These are phyloP conservation scores for Pampus argenteus DNA, from an alignment of 2,797 vertebrate genomes.

Conservation along the genomic window DNA sequence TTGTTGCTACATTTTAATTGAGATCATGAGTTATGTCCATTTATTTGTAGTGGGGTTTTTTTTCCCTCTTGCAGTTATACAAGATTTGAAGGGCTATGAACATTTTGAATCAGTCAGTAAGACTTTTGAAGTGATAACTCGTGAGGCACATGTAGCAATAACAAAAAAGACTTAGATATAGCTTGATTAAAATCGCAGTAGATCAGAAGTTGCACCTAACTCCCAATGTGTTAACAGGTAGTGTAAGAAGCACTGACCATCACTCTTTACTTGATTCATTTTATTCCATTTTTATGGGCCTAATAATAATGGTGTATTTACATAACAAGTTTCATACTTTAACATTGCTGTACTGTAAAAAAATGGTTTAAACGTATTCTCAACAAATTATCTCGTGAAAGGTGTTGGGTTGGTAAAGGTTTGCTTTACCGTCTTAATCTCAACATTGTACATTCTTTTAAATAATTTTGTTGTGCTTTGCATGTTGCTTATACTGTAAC, in stretches of 20 bases:
- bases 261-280: conserved; percentile 67
- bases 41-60: conserved; percentile 20
- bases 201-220: conserved; percentile 40
- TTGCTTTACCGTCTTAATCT: conserved; percentile 61
- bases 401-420: conserved; percentile 35
- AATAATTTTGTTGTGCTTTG: conserved; percentile 71
- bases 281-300: conserved; percentile 62
- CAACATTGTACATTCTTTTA: conserved; percentile 74
- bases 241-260: conserved; percentile 82
- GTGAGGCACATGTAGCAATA: conserved; percentile 82
- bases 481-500: conserved; percentile 83
- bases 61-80: conserved; percentile 29
- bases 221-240: conserved; percentile 79
- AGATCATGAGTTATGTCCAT: conserved; percentile 30
- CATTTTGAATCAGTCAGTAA: conserved; percentile 59
- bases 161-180: conserved; percentile 50
- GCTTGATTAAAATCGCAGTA: conserved; percentile 57
- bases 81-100: conserved; percentile 82
- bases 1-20: conserved; percentile 24
- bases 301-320: conserved; percentile 57
- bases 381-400: conserved; percentile 55
- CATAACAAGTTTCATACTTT: conserved; percentile 52
- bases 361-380: conserved; percentile 67
- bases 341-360: conserved; percentile 68
- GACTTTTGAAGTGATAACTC: conserved; percentile 53